Evolutionary conservation across 2,888 invertebrate species (phyloP).

Genomic region (Spisula subtruncata): DNA sequence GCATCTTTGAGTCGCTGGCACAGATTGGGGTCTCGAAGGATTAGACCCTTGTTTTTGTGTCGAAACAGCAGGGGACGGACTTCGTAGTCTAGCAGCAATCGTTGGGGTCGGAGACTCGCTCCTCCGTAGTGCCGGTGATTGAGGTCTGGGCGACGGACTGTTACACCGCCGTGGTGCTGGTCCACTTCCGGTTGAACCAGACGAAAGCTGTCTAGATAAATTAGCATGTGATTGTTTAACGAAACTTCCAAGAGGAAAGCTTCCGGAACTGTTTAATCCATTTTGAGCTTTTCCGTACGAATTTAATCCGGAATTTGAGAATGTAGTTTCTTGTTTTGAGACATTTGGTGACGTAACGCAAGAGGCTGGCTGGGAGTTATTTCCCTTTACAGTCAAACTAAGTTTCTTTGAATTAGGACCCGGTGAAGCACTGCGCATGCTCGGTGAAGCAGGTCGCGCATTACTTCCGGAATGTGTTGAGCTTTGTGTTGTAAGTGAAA

Average conservation of each 20-base stretch:
- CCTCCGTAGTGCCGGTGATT: slow-evolving; percentile 54
- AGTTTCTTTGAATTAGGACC: slow-evolving; percentile 68
- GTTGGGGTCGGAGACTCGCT: slow-evolving; percentile 75
- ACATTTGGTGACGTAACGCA: slow-evolving; percentile 60
- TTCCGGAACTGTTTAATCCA: slow-evolving; percentile 57
- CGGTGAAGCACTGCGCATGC: slow-evolving; percentile 78
- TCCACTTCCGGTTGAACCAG: slow-evolving; percentile 53
- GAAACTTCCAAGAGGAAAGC: slow-evolving; percentile 57
- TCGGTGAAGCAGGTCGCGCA: slow-evolving; percentile 71
- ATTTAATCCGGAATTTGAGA: slow-evolving; percentile 45
- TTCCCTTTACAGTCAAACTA: slow-evolving; percentile 53
- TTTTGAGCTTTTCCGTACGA: slow-evolving; percentile 46
- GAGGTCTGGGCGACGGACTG: slow-evolving; percentile 58
- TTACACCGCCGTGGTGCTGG: slow-evolving; percentile 48
- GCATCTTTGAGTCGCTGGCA: slow-evolving; percentile 68
- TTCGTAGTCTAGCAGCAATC: slow-evolving; percentile 65
- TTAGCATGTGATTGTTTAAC: slow-evolving; percentile 64
- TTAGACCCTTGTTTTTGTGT: slow-evolving; percentile 40
- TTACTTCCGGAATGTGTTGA: slow-evolving; percentile 56
- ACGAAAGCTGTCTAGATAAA: slow-evolving; percentile 53
- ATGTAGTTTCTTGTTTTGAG: slow-evolving; percentile 44
- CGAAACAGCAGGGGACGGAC: slow-evolving; percentile 75
- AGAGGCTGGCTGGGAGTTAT: slow-evolving; percentile 63
- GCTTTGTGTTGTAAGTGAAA: slow-evolving; percentile 63
- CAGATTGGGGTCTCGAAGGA: slow-evolving; percentile 48